Evolutionary conservation across 1,140 invertebrate species (phyloP).

Genomic region (Zaprionus inermis): DNA sequence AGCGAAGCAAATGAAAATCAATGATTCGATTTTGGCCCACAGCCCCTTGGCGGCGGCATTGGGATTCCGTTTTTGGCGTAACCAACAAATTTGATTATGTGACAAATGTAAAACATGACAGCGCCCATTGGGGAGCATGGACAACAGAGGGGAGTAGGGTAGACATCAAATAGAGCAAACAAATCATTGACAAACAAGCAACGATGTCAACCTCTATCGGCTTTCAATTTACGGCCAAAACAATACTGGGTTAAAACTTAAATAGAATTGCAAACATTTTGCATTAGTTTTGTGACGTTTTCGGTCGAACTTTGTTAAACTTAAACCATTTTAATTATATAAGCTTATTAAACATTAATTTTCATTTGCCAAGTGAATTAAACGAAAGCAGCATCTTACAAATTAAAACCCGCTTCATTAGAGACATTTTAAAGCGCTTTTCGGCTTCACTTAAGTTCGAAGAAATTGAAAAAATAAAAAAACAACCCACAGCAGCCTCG

Average conservation of each 20-base stretch:
- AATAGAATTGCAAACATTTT: neutral
- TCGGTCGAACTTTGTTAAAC: neutral
- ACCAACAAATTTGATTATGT: conserved; percentile 52
- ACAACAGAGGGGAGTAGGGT: neutral
- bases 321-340: too few relatives aligned
- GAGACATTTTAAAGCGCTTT: too few relatives aligned
- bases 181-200: neutral
- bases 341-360: too few relatives aligned
- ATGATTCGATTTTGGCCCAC: conserved; percentile 63
- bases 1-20: conserved; percentile 69
- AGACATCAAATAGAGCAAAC: neutral
- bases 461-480: too few relatives aligned
- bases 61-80: conserved; percentile 10
- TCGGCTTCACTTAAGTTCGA: too few relatives aligned
- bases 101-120: conserved; percentile 57
- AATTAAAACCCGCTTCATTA: too few relatives aligned
- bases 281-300: neutral
- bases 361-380: too few relatives aligned
- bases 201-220: neutral
- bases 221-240: neutral
- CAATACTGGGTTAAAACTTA: neutral
- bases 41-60: neutral
- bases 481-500: conserved; percentile 9
- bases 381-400: too few relatives aligned
- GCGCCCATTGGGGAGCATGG: conserved; percentile 28